phyloP scores from a whole-genome alignment of 2,113 vertebrate genomes.

The Siniperca chuatsi region DNA sequence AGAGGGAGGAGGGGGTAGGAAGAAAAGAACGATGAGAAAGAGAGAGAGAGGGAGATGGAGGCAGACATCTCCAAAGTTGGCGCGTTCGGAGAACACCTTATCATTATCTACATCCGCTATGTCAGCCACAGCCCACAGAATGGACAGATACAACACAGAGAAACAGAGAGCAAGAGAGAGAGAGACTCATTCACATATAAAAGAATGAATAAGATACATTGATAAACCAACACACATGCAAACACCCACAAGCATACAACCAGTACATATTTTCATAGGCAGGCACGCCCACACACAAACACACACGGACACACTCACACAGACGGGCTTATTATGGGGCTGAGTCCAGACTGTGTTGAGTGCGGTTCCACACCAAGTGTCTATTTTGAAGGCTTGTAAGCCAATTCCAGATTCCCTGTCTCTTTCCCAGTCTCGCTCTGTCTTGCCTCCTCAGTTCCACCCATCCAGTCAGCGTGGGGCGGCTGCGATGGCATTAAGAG shows the following conservation, averaged over 20 bases:
- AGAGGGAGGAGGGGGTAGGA: constrained; percentile 34
- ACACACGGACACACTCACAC: constrained; percentile 29
- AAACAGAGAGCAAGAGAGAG: constrained; percentile 10
- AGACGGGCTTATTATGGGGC: constrained; percentile 78
- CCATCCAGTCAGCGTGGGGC: constrained; percentile 59
- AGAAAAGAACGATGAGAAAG: constrained; percentile 59
- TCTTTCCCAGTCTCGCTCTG: constrained; percentile 49
- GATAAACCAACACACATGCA: constrained; percentile 56
- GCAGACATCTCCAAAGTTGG: constrained; percentile 75
- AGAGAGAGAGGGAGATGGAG: constrained; percentile 48
- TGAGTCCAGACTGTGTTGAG: constrained; percentile 76
- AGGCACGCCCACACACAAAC: constrained; percentile 49
- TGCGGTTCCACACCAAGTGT: constrained; percentile 77
- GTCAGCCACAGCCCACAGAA: constrained; percentile 63
- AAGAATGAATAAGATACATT: constrained; percentile 29
- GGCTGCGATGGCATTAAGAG: constrained; percentile 65
- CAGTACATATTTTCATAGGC: constrained; percentile 40
- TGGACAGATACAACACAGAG: constrained; percentile 53
- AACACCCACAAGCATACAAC: constrained; percentile 58
- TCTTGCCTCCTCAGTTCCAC: constrained; percentile 63
- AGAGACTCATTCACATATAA: constrained; percentile 48
- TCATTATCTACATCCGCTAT: constrained; percentile 84
- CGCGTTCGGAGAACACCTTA: constrained; percentile 74
- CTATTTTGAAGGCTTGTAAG: constrained; percentile 82
- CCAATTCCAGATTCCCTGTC: constrained; percentile 72